Evolutionary conservation across 2,888 invertebrate genomes (phyloP).

Genomic region (Ceriagrion tenellum): DNA sequence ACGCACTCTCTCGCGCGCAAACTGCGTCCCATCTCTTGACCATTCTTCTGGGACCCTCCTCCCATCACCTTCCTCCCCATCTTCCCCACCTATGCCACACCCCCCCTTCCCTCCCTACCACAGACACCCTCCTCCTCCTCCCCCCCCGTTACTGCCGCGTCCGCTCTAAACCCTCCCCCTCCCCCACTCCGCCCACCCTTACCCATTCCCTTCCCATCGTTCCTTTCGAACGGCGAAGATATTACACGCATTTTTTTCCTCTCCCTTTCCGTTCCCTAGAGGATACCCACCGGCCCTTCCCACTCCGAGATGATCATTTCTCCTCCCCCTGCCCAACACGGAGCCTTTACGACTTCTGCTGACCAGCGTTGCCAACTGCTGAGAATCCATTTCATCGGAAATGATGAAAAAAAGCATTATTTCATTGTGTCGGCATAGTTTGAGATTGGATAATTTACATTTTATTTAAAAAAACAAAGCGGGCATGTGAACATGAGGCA

Average conservation of each 20-base stretch:
- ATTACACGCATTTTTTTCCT: slow-evolving; percentile 64
- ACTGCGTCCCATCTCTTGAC: slow-evolving; percentile 19
- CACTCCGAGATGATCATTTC: not conserved
- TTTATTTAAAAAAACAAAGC: too few species aligned
- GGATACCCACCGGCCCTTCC: slow-evolving; percentile 29
- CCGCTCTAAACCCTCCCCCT: not conserved
- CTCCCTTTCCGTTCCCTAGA: not conserved
- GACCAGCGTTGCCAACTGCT: slow-evolving; percentile 20
- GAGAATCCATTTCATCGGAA: not conserved
- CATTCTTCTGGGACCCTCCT: slow-evolving; percentile 11
- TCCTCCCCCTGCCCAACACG: not conserved
- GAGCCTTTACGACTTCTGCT: not conserved
- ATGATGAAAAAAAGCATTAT: not conserved
- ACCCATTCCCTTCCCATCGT: not conserved
- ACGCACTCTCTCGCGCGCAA: not conserved
- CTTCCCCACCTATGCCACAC: not conserved
- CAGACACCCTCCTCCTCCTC: not conserved
- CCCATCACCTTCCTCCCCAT: not conserved
- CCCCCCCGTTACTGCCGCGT: not conserved
- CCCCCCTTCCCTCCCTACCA: not conserved
- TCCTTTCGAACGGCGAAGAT: slow-evolving; percentile 53
- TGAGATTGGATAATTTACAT: too few species aligned
- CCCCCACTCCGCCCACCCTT: not conserved
- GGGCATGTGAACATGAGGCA: too few species aligned
- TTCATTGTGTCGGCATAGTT: too few species aligned